phyloP scores from a whole-genome alignment of 2,888 invertebrate genomes.

The Autographa gamma region DNA sequence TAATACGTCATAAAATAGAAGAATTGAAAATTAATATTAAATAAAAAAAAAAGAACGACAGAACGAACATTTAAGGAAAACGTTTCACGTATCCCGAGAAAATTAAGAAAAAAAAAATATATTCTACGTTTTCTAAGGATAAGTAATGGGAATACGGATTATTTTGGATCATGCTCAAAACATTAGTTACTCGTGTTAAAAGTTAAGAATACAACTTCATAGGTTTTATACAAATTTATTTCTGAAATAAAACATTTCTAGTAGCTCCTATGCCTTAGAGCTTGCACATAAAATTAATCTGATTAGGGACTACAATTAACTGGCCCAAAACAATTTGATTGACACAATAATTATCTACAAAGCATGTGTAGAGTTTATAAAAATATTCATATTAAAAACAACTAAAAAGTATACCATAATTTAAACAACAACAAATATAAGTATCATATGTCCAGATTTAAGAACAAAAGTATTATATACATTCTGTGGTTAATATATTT shows the following conservation, averaged over 20 bases:
- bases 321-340: conserved; percentile 52
- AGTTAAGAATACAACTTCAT: conserved; percentile 26
- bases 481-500: conserved; percentile 19
- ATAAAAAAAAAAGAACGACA: too few species aligned
- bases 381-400: conserved; percentile 48
- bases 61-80: too few species aligned
- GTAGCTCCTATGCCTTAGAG: conserved; percentile 71
- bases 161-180: too few species aligned
- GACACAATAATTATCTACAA: conserved; percentile 48
- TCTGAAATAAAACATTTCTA: conserved; percentile 76
- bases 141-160: too few species aligned
- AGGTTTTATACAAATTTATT: conserved; percentile 76
- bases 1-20: too few species aligned
- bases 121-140: too few species aligned
- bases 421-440: conserved; percentile 22
- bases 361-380: conserved; percentile 49
- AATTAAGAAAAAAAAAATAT: too few species aligned
- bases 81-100: too few species aligned
- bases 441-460: background rate
- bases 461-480: conserved; percentile 23
- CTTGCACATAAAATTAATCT: conserved; percentile 66
- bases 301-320: conserved; percentile 54
- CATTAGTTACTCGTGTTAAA: background rate
- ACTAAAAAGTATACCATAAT: conserved; percentile 26
- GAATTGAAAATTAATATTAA: too few species aligned